phyloP scores from a whole-genome alignment of 1,140 invertebrate species.

The Cyclina sinensis region DNA sequence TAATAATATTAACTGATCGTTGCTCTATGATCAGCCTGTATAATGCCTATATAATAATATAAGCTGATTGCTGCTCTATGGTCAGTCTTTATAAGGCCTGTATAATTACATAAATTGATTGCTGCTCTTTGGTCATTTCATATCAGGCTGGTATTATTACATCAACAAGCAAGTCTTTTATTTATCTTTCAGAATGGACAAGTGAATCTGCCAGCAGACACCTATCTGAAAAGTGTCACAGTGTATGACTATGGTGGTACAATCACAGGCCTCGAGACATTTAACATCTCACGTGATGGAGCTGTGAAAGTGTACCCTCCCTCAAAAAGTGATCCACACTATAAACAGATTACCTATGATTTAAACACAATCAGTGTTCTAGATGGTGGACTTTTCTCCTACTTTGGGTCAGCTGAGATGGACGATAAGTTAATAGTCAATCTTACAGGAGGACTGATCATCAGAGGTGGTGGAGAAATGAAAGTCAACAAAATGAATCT shows the following conservation, averaged over 20 bases:
- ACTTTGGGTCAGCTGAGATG: conserved; percentile 72
- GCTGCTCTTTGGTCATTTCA: no score
- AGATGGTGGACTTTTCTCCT: conserved; percentile 78
- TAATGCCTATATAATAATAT: no score
- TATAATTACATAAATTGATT: no score
- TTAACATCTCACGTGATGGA: conserved; percentile 78
- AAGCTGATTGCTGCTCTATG: no score
- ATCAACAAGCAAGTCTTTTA: no score
- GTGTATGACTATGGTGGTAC: conserved; percentile 77
- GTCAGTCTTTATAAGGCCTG: no score
- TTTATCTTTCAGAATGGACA: conserved; percentile 69
- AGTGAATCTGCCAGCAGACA: conserved; percentile 79
- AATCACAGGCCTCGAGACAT: conserved; percentile 75
- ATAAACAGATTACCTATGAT: conserved; percentile 52
- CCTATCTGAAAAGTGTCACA: conserved; percentile 73
- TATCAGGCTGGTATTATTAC: no score
- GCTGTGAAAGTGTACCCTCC: conserved; percentile 77
- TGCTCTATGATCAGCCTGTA: no score
- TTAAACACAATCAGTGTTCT: conserved; percentile 78
- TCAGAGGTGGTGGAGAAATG: conserved; percentile 77
- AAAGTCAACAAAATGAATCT: conserved; percentile 70
- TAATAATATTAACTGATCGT: no score
- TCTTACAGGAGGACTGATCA: conserved; percentile 72
- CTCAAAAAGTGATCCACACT: conserved; percentile 43
- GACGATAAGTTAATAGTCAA: conserved; percentile 69